Evolutionary conservation across 2,113 vertebrate species (phyloP).

Genomic region (Salvelinus fontinalis): DNA sequence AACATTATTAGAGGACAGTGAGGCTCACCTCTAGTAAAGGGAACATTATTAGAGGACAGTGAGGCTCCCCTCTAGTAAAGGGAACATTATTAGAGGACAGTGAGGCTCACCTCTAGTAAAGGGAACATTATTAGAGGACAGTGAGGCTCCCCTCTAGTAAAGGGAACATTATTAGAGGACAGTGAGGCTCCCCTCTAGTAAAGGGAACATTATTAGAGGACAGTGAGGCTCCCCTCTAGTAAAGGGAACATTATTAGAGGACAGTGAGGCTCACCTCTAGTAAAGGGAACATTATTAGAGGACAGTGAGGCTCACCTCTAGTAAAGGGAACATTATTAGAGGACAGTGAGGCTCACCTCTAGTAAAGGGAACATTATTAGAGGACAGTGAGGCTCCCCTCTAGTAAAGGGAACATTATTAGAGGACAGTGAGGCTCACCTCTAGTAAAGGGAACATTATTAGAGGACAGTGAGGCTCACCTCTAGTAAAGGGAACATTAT

Average conservation of each 20-base stretch:
- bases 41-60: conserved; percentile 64
- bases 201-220: conserved; percentile 77
- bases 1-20: conserved; percentile 64
- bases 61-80: conserved; percentile 86
- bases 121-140: conserved; percentile 74
- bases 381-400: conserved; percentile 73
- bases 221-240: conserved; percentile 80
- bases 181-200: conserved; percentile 83
- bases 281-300: conserved; percentile 81
- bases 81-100: conserved; percentile 72
- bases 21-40: conserved; percentile 88
- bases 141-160: conserved; percentile 84
- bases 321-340: conserved; percentile 82
- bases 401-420: conserved; percentile 85
- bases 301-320: conserved; percentile 78
- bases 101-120: conserved; percentile 84
- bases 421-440: conserved; percentile 69
- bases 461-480: conserved; percentile 63
- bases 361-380: conserved; percentile 84
- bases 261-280: conserved; percentile 80
- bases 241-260: conserved; percentile 80
- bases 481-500: conserved; percentile 90
- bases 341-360: conserved; percentile 74
- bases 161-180: conserved; percentile 76
- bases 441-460: conserved; percentile 87